Evolutionary conservation across 2,797 vertebrate genomes (phyloP).

Genomic region (Spea hammondii): DNA sequence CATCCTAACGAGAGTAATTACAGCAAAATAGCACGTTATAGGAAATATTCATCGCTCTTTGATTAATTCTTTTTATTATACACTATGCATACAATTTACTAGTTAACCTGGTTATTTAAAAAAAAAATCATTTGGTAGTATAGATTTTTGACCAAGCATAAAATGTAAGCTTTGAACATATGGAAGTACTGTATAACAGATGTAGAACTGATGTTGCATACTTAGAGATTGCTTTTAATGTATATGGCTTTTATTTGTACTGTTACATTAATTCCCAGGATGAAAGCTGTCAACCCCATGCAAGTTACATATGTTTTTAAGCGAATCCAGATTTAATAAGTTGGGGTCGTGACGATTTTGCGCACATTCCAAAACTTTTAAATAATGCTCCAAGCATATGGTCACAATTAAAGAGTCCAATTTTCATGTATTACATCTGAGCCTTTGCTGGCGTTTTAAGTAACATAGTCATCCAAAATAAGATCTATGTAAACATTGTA

Average conservation of each 20-base stretch:
- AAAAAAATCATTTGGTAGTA: neutral
- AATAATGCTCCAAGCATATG: slow-evolving; percentile 29
- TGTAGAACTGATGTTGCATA: slow-evolving; percentile 4
- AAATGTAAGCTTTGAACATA: slow-evolving; percentile 1
- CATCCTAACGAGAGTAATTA: too few relatives aligned
- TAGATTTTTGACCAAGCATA: neutral
- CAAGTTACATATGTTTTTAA: slow-evolving; percentile 48
- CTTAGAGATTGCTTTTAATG: slow-evolving; percentile 21
- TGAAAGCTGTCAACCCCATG: slow-evolving; percentile 42
- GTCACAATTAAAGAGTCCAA: slow-evolving; percentile 29
- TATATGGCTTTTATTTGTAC: slow-evolving; percentile 23
- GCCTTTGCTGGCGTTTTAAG: slow-evolving; percentile 4
- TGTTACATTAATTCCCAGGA: slow-evolving; percentile 20
- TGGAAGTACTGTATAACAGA: neutral
- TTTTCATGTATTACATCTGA: slow-evolving; percentile 10
- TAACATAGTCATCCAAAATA: neutral
- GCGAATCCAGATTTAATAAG: slow-evolving; percentile 54
- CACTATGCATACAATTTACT: neutral
- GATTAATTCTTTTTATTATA: neutral
- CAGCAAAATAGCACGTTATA: neutral
- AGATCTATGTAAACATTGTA: neutral
- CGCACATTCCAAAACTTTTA: slow-evolving; percentile 17
- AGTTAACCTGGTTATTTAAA: neutral
- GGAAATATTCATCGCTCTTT: neutral
- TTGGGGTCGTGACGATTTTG: slow-evolving; percentile 16